Evolutionary conservation across 2,113 vertebrate species (phyloP).

Genomic region (Ictidomys tridecemlineatus): DNA sequence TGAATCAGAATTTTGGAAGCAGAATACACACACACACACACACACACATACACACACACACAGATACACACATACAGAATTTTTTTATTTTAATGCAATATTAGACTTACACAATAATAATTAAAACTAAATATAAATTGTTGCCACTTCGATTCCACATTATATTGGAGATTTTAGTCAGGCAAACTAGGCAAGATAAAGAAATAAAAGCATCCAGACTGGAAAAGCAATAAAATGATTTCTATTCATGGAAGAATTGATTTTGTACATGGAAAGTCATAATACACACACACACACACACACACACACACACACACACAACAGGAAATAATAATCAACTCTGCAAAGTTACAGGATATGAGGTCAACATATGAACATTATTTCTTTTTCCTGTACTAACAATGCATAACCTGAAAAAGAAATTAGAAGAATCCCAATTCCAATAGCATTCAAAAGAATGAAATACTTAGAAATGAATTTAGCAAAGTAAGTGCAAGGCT

Average conservation of each 20-base stretch:
- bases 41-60: background rate
- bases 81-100: constrained; percentile 11
- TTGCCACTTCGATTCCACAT: background rate
- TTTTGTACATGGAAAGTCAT: background rate
- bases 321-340: background rate
- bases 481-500: background rate
- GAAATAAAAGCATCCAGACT: background rate
- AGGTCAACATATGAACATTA: background rate
- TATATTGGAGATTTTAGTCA: background rate
- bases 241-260: background rate
- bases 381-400: background rate
- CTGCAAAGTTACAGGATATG: background rate
- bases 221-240: background rate
- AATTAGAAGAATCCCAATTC: background rate
- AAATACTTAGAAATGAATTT: constrained; percentile 2
- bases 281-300: background rate
- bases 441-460: background rate
- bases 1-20: background rate
- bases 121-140: constrained; percentile 14
- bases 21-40: background rate
- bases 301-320: background rate
- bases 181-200: background rate
- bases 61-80: background rate
- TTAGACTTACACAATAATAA: background rate
- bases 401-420: background rate